Evolutionary conservation across 2,888 invertebrate genomes (phyloP).

Genomic region (Dastarcus helophoroides): DNA sequence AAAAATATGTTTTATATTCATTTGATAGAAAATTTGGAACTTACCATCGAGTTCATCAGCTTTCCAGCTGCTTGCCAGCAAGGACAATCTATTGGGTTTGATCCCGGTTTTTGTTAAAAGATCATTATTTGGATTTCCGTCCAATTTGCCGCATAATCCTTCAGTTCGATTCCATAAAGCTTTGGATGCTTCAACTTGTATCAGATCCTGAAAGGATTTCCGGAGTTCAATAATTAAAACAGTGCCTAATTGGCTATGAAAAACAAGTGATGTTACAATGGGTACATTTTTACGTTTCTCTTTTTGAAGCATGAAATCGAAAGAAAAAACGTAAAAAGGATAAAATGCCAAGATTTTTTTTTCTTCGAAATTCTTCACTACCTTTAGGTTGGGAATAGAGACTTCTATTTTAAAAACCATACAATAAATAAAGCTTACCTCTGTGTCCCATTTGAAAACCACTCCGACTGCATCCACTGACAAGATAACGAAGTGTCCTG

Average conservation of each 20-base stretch:
- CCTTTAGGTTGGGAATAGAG: too few relatives aligned
- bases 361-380: too few relatives aligned
- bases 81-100: conserved; percentile 35
- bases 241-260: too few relatives aligned
- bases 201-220: conserved; percentile 45
- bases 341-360: too few relatives aligned
- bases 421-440: conserved; percentile 44
- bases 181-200: conserved; percentile 56
- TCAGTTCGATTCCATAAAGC: conserved; percentile 66
- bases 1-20: not conserved
- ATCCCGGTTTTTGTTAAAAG: conserved; percentile 49
- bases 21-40: not conserved
- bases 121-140: conserved; percentile 61
- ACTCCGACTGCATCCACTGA: conserved; percentile 56
- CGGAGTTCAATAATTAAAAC: too few relatives aligned
- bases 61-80: conserved; percentile 50
- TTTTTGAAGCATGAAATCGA: too few relatives aligned
- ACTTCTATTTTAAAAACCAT: conserved; percentile 2
- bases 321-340: too few relatives aligned
- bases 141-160: conserved; percentile 71
- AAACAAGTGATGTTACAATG: too few relatives aligned
- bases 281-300: too few relatives aligned
- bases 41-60: conserved; percentile 34
- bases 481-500: conserved; percentile 57
- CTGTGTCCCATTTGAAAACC: conserved; percentile 66